phyloP scores from a whole-genome alignment of 1,140 invertebrate species.

The Hypsibius dujardini region DNA sequence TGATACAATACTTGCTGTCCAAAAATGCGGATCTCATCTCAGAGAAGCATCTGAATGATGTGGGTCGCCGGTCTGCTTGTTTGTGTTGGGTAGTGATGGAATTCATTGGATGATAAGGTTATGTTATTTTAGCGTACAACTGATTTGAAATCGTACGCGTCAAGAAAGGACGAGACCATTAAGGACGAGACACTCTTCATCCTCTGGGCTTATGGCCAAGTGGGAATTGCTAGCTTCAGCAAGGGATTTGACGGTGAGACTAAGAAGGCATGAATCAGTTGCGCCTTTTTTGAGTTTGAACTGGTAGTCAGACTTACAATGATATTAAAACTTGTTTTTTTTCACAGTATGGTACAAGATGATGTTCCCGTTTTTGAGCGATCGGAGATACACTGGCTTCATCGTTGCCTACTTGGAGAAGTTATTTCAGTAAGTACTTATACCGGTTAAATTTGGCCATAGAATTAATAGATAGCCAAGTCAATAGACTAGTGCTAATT shows the following conservation, averaged over 20 bases:
- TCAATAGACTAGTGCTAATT: no score
- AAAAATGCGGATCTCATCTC: background rate
- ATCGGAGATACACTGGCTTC: background rate
- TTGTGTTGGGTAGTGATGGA: background rate
- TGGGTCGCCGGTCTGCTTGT: background rate
- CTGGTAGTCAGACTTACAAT: background rate
- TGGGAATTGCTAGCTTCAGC: background rate
- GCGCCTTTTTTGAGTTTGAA: background rate
- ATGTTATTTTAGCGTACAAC: no score
- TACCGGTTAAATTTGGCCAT: background rate
- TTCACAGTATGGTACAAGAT: constrained; percentile 10
- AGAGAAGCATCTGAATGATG: background rate
- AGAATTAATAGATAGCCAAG: background rate
- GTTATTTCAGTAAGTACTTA: background rate
- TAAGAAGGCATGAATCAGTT: no score
- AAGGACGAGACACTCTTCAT: background rate
- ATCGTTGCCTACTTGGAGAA: constrained; percentile 5
- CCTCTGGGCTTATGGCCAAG: constrained; percentile 1
- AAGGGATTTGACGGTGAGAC: background rate
- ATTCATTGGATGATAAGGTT: no score
- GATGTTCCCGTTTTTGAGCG: constrained; percentile 6
- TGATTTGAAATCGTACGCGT: no score
- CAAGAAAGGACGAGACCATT: background rate
- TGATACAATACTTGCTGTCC: background rate
- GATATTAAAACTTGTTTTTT: background rate